Base-by-base conservation (phyloP, 2,797 vertebrate species). In the Sorex maritimensis region DNA sequence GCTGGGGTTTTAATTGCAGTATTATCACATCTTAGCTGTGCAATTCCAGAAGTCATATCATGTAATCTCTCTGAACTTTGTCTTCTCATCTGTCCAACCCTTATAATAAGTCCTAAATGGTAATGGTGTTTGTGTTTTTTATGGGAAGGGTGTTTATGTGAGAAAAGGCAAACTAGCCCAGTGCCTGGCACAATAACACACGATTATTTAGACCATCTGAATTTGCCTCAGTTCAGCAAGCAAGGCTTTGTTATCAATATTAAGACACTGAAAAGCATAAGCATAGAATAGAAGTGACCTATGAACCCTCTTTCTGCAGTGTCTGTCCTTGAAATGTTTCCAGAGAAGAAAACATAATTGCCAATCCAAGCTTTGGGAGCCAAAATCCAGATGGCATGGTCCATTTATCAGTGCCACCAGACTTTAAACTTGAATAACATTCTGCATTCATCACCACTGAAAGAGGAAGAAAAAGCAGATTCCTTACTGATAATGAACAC, bases 391-490 rank as follows among this genome's bases (percentile, higher is more conserved):
- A 95, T 85, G 92, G 88, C 75, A 90, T 41, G 46, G 92, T 46
- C 65, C 73, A 82, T 94, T 95, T 95, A 96, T 92, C 90, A 92
- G 73, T 88, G 77, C 92, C 65, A 94, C 90, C 90, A 96, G 92
- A 87, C 73, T 93, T 83, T 96, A 38, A 38, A 81, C 87, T 89
- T 90, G 93, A 95, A 91, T 84, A 97, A 92, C 85, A 92, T 88
- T 95, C 88, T 93, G 82, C 71, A 83, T 94, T 95, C 0, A 10
- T 79, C 90, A 95, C 88, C 88, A 93, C 92, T 93, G 92, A 92
- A 96, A 95, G 88, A 95, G 83, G 82, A 95, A 77, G 93, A 94
- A 94, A 87, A 79, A 88, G 92, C 88, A 94, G 95, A 90, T 95
- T 95, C 90, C 73, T 88, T 74, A 75, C 41, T 2, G 73, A 93